Conservation (phyloP, 2,888 invertebrate species). For the Gasteruption jaculator region DNA sequence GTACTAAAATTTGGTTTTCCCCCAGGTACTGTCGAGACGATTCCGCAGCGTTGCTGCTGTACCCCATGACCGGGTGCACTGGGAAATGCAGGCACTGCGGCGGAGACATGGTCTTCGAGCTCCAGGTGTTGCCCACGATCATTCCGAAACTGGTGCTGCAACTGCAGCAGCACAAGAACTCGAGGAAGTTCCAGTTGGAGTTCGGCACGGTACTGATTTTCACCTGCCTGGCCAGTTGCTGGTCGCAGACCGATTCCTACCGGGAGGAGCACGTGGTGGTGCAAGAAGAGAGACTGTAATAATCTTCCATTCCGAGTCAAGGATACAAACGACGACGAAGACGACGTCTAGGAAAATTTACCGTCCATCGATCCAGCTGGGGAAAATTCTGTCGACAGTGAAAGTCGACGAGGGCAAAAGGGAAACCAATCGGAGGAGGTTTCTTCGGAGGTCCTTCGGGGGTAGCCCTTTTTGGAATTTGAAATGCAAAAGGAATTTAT, state of each 20-base stretch:
- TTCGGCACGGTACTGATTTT: conserved; percentile 84
- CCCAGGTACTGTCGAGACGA: conserved; percentile 72
- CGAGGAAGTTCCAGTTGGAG: conserved; percentile 63
- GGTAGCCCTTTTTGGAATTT: no score
- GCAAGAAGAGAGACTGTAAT: conserved; percentile 64
- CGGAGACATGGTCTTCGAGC: conserved; percentile 69
- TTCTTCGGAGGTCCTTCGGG: no score
- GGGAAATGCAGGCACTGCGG: conserved; percentile 67
- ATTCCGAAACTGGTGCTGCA: conserved; percentile 65
- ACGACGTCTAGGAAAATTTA: conserved; percentile 26
- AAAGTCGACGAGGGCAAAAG: no score
- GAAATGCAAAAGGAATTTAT: no score
- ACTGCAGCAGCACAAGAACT: conserved; percentile 53
- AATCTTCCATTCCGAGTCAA: not conserved
- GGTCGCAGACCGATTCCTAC: conserved; percentile 66
- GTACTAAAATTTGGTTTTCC: not conserved
- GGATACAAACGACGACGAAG: not conserved
- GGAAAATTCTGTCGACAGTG: no score
- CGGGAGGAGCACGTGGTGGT: conserved; percentile 71
- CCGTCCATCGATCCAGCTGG: no score
- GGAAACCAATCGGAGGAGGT: no score
- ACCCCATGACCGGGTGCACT: conserved; percentile 57
- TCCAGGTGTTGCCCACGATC: conserved; percentile 79
- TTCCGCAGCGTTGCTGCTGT: conserved; percentile 63
- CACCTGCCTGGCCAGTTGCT: conserved; percentile 81